Evolutionary conservation across 2,888 invertebrate genomes (phyloP).

Genomic region (Synanthedon tipuliformis): DNA sequence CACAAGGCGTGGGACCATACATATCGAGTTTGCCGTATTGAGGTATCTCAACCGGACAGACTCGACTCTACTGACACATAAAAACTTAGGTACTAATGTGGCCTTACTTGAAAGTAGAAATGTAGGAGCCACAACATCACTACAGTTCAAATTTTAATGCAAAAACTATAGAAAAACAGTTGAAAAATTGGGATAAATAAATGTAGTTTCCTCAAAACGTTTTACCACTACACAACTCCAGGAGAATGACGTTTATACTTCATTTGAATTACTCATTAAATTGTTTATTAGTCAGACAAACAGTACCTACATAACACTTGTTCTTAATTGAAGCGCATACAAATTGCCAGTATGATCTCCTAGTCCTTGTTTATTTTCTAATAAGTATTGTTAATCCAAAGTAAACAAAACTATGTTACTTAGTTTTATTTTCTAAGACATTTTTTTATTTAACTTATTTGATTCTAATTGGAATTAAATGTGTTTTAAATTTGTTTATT

Average conservation of each 20-base stretch:
- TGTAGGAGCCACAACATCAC: slow-evolving; percentile 17
- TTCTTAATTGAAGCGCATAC: slow-evolving; percentile 57
- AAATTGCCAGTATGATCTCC: slow-evolving; percentile 24
- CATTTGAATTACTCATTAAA: slow-evolving; percentile 57
- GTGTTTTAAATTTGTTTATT: slow-evolving; percentile 9
- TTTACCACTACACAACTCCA: slow-evolving; percentile 15
- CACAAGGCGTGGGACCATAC: slow-evolving; percentile 53
- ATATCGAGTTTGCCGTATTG: slow-evolving; percentile 61
- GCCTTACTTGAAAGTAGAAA: slow-evolving; percentile 34
- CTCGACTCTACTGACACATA: slow-evolving; percentile 42
- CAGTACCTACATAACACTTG: slow-evolving; percentile 26
- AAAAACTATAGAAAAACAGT: too few species aligned
- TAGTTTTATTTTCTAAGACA: neutral
- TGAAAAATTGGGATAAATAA: neutral
- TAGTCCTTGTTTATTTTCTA: neutral
- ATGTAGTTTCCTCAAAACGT: slow-evolving; percentile 18
- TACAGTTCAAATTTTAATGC: too few species aligned
- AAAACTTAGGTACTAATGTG: slow-evolving; percentile 21
- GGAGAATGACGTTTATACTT: slow-evolving; percentile 36
- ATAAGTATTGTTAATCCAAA: neutral
- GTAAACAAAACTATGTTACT: neutral
- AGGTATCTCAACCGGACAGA: slow-evolving; percentile 64
- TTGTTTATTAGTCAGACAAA: slow-evolving; percentile 56
- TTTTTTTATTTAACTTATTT: slow-evolving; percentile 12
- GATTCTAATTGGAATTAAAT: slow-evolving; percentile 1